These are phyloP conservation scores for Drosophila punjabiensis DNA, from an alignment of 1,140 invertebrate species.

Conservation along the genomic window DNA sequence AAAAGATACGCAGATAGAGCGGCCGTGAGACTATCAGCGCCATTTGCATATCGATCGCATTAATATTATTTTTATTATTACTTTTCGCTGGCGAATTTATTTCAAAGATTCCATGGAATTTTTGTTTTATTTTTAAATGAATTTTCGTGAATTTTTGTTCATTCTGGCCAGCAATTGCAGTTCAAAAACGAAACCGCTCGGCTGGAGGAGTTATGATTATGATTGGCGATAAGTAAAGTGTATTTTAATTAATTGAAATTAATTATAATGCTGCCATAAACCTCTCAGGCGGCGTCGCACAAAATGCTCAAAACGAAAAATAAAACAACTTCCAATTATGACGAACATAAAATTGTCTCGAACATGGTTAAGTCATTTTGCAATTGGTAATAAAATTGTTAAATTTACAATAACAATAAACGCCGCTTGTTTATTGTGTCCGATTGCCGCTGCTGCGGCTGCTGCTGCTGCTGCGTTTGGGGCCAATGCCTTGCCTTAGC, in stretches of 20 bases:
- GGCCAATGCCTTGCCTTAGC: conserved; percentile 48
- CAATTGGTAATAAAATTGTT: conserved; percentile 69
- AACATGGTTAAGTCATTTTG: conserved; percentile 71
- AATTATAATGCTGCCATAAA: conserved; percentile 73
- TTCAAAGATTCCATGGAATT: conserved; percentile 25
- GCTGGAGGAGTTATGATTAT: conserved; percentile 53
- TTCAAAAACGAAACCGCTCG: conserved; percentile 53
- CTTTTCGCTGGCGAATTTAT: conserved; percentile 32
- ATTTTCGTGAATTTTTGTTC: conserved; percentile 6
- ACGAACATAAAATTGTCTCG: conserved; percentile 72
- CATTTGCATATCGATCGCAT: conserved; percentile 81
- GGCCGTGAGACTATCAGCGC: conserved; percentile 54
- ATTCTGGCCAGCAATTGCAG: conserved; percentile 50
- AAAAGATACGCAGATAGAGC: conserved; percentile 52
- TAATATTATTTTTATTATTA: conserved; percentile 72
- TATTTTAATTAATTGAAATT: conserved; percentile 81
- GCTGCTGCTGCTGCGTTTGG: not conserved
- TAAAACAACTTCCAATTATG: conserved; percentile 68
- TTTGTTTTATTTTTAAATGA: conserved; percentile 3
- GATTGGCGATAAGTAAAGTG: conserved; percentile 69
- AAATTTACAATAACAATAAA: conserved; percentile 72
- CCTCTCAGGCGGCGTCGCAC: conserved; percentile 16
- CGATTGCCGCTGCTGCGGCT: conserved; percentile 1
- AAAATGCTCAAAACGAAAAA: conserved; percentile 22
- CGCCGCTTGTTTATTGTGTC: conserved; percentile 45